Evolutionary conservation across 2,888 invertebrate genomes (phyloP).

Genomic region (Allophyes oxyacanthae): DNA sequence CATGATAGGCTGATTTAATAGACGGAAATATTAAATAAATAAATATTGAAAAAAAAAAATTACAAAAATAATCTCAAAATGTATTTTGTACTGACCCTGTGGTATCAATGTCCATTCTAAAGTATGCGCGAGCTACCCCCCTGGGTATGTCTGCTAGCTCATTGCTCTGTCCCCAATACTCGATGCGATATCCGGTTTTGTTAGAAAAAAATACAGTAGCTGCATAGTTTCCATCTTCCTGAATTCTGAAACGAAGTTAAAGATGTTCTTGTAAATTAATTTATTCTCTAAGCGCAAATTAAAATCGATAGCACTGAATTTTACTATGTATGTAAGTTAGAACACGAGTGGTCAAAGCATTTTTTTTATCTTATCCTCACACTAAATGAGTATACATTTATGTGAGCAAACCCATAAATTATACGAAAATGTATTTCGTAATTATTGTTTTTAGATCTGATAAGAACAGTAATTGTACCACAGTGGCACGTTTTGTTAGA

Average conservation of each 20-base stretch:
- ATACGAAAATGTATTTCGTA: conserved; percentile 16
- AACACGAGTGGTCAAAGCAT: too few species aligned
- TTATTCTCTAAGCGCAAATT: too few species aligned
- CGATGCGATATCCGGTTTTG: conserved; percentile 92
- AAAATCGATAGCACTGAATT: too few species aligned
- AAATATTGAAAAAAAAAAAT: too few species aligned
- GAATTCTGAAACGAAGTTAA: conserved; percentile 81
- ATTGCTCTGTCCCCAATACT: conserved; percentile 94
- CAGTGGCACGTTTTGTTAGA: conserved; percentile 28
- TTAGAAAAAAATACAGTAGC: conserved; percentile 92
- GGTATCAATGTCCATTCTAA: conserved; percentile 92
- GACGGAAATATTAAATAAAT: too few species aligned
- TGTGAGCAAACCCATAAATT: conserved; percentile 16
- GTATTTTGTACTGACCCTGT: conserved; percentile 90
- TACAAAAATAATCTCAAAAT: too few species aligned
- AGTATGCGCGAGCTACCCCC: conserved; percentile 93
- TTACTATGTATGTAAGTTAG: too few species aligned
- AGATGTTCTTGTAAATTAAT: background rate
- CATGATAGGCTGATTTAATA: too few species aligned
- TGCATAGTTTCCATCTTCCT: conserved; percentile 92
- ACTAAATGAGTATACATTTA: too few species aligned
- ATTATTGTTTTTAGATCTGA: conserved; percentile 24
- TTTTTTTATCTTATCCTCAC: too few species aligned
- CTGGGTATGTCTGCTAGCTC: conserved; percentile 90
- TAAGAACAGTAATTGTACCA: conserved; percentile 30